phyloP scores from a whole-genome alignment of 1,140 invertebrate genomes.

The Plutomurus gul region DNA sequence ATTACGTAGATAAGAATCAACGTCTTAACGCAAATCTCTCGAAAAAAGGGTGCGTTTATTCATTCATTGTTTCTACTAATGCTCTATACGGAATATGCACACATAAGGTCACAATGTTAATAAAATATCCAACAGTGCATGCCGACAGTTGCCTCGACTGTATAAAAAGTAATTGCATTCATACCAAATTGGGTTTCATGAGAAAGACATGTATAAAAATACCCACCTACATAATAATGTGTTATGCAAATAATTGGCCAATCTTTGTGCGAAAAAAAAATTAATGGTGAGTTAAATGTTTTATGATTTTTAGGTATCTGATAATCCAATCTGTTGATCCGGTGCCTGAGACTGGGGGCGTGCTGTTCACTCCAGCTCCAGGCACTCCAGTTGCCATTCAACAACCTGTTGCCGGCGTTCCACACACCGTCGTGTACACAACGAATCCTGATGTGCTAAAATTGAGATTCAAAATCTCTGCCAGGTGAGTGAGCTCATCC shows the following conservation, averaged over 20 bases:
- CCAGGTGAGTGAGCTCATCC: not conserved
- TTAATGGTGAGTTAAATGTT: not conserved
- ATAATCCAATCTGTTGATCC: not conserved
- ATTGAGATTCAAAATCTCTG: constrained; percentile 32
- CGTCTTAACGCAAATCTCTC: constrained; percentile 41
- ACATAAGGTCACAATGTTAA: not conserved
- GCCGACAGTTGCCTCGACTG: too few relatives aligned
- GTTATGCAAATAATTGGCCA: not conserved
- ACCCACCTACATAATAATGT: not conserved
- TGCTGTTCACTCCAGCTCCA: not conserved
- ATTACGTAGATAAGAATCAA: constrained; percentile 49
- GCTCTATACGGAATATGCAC: too few relatives aligned
- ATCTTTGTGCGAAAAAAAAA: not conserved
- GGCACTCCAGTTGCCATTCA: not conserved
- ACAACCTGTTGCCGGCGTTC: not conserved
- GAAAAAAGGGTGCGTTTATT: constrained; percentile 35
- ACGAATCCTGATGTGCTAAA: not conserved
- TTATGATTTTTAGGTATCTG: not conserved
- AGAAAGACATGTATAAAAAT: too few relatives aligned
- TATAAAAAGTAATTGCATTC: too few relatives aligned
- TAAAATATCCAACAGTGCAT: too few relatives aligned
- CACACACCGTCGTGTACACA: not conserved
- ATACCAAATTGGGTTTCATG: too few relatives aligned
- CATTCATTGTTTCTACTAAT: too few relatives aligned
- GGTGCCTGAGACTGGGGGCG: not conserved